phyloP scores from a whole-genome alignment of 2,113 vertebrate genomes.

The Anthoscopus minutus region DNA sequence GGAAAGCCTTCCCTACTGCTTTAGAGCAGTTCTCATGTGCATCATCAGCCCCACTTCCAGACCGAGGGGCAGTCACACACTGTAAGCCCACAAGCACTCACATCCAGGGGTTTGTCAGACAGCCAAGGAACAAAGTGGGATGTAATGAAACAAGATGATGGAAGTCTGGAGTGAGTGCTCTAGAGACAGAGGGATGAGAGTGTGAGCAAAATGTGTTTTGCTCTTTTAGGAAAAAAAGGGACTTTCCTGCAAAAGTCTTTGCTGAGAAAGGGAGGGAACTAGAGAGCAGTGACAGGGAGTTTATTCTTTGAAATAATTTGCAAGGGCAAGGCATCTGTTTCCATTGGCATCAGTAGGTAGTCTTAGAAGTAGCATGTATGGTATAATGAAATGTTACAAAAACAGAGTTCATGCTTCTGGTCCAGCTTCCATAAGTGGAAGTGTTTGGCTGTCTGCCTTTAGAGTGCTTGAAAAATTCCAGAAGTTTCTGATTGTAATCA shows the following conservation, averaged over 20 bases:
- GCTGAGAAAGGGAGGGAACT: background rate
- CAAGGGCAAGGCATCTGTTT: background rate
- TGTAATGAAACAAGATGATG: background rate
- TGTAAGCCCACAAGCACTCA: background rate
- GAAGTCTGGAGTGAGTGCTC: background rate
- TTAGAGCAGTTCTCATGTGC: rapidly evolving
- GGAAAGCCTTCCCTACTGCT: background rate
- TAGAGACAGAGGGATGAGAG: background rate
- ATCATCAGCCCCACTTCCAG: background rate
- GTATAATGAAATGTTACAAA: background rate
- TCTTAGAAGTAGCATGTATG: background rate
- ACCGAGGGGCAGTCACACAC: rapidly evolving
- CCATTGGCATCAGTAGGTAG: background rate
- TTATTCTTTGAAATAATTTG: background rate
- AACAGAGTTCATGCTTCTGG: background rate
- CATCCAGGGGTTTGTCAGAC: background rate
- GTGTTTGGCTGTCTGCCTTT: background rate
- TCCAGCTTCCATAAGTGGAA: background rate
- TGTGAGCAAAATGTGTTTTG: background rate
- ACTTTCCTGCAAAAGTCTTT: background rate
- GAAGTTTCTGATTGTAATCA: background rate
- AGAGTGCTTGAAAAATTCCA: background rate
- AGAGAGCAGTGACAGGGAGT: background rate
- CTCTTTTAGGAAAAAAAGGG: background rate
- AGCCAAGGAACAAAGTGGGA: background rate